phyloP scores from a whole-genome alignment of 2,113 vertebrate species.

The Microcebus griseorufus region DNA sequence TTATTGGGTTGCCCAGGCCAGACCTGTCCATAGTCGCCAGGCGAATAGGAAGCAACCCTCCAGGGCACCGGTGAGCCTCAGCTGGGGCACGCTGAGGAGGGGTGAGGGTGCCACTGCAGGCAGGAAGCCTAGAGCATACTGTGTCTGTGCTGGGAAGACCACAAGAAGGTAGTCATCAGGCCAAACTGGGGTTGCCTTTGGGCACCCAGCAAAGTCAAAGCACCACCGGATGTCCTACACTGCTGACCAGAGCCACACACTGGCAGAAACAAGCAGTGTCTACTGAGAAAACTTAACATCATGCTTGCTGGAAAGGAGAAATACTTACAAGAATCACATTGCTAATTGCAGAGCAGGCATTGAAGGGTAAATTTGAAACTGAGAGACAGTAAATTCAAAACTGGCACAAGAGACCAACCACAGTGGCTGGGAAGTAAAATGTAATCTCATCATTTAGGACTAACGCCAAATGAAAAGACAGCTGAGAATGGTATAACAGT shows the following conservation, averaged over 20 bases:
- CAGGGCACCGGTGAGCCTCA: background rate
- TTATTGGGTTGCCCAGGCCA: background rate
- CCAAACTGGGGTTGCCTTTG: background rate
- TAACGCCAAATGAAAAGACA: background rate
- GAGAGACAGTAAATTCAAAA: background rate
- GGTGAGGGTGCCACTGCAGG: background rate
- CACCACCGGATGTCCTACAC: no score
- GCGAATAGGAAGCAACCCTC: background rate
- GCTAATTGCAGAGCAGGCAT: background rate
- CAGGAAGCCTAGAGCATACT: background rate
- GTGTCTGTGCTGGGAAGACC: background rate
- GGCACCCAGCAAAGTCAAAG: background rate
- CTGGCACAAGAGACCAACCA: background rate
- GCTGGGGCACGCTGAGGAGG: background rate
- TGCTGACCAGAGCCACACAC: background rate
- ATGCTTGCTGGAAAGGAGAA: background rate
- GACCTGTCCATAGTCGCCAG: background rate
- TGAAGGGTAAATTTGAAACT: background rate
- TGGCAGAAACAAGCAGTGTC: background rate
- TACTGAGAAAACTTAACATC: background rate
- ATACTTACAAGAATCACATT: background rate
- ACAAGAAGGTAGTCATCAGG: background rate
- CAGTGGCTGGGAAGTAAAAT: background rate
- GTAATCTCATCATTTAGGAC: background rate
- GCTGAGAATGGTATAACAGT: background rate